Conservation (phyloP, 2,888 invertebrate genomes). For the Acleris sparsana region DNA sequence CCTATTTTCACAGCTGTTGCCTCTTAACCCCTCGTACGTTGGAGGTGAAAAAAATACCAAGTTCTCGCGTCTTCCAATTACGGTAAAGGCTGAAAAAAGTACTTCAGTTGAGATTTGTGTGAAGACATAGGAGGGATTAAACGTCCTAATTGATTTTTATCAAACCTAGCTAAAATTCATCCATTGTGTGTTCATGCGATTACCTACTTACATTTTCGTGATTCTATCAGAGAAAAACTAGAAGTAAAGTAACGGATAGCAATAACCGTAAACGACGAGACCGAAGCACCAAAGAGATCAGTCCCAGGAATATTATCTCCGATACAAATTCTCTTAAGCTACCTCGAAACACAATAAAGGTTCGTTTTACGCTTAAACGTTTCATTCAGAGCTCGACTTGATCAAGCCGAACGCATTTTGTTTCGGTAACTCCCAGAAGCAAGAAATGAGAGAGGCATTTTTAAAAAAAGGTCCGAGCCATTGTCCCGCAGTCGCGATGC, state of each 20-base stretch:
- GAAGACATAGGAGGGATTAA: too few relatives aligned
- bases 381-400: conserved; percentile 35
- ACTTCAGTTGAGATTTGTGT: too few relatives aligned
- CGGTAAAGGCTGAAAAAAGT: too few relatives aligned
- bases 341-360: conserved; percentile 35
- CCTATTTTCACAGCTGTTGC: too few relatives aligned
- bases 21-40: too few relatives aligned
- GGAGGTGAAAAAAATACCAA: too few relatives aligned
- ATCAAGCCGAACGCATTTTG: conserved; percentile 48
- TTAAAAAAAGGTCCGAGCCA: conserved; percentile 64
- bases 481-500: conserved; percentile 66
- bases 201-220: neutral
- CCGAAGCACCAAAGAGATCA: conserved; percentile 27
- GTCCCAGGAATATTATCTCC: conserved; percentile 22
- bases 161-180: too few relatives aligned
- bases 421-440: conserved; percentile 57
- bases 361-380: conserved; percentile 35
- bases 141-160: too few relatives aligned
- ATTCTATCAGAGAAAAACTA: conserved; percentile 3
- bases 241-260: conserved; percentile 11
- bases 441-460: conserved; percentile 63
- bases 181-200: too few relatives aligned
- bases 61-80: too few relatives aligned
- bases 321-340: conserved; percentile 34
- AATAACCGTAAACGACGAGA: conserved; percentile 30